These are phyloP conservation scores for Pelecanoides urinatrix DNA, from an alignment of 2,113 vertebrate species.

Conservation along the genomic window DNA sequence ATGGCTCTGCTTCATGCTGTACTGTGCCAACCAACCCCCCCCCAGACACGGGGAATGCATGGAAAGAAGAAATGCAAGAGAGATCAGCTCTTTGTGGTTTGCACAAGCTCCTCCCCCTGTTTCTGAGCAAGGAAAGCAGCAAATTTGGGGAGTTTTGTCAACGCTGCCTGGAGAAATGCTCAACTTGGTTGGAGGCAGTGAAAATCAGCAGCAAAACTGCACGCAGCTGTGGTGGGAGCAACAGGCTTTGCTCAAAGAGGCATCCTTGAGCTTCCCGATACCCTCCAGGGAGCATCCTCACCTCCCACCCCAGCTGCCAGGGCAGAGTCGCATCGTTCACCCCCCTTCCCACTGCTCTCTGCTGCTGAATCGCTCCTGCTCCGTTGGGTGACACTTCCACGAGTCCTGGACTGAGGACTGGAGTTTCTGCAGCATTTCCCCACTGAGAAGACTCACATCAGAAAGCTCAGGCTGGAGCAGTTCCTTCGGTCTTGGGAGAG, in stretches of 20 bases:
- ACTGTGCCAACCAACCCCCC: neutral
- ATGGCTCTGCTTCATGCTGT: neutral
- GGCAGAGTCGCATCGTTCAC: neutral
- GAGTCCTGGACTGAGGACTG: neutral
- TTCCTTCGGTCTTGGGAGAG: neutral
- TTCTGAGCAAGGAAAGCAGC: neutral
- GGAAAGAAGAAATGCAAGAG: neutral
- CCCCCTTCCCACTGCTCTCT: neutral
- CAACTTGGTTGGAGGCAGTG: neutral
- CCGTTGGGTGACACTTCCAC: neutral
- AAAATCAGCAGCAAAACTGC: neutral
- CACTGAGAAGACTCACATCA: neutral
- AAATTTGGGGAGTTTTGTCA: neutral
- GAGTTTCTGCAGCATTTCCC: neutral
- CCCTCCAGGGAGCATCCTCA: neutral
- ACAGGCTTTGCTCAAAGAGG: neutral
- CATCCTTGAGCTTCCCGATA: neutral
- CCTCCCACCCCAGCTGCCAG: neutral
- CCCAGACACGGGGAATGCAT: accelerated
- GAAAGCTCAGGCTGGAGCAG: neutral
- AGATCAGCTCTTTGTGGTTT: neutral
- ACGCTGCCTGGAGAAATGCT: neutral
- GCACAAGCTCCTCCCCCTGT: neutral
- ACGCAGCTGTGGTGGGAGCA: neutral
- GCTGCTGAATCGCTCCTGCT: neutral